A percentile compares a stretch with the other conserved stretches of the same genome.
Evolutionary conservation across 2,797 vertebrate species (phyloP).

Genomic region (Acipenser oxyrinchus): DNA sequence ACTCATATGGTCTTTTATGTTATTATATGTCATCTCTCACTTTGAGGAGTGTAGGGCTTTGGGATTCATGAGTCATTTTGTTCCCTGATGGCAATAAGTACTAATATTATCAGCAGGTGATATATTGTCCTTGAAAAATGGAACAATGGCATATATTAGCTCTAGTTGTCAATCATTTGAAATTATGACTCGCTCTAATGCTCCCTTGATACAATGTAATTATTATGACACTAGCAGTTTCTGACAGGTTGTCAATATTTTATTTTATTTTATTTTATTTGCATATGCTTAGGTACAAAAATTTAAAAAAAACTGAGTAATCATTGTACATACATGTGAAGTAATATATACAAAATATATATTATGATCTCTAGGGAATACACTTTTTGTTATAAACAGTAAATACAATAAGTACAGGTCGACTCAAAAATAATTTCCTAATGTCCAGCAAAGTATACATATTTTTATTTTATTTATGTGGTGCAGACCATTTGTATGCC

Average conservation of each 20-base stretch:
- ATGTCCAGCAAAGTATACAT: too few relatives aligned
- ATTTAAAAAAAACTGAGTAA: too few relatives aligned
- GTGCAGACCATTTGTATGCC: too few relatives aligned
- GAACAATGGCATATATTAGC: constrained; percentile 59
- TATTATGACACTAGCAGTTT: neutral
- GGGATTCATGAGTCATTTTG: constrained; percentile 35
- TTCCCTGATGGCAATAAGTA: constrained; percentile 35
- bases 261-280: neutral
- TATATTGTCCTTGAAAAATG: constrained; percentile 48
- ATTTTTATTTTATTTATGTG: too few relatives aligned
- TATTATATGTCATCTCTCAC: constrained; percentile 8
- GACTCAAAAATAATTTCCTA: too few relatives aligned
- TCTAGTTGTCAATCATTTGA: constrained; percentile 50
- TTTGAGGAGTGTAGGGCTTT: constrained; percentile 21
- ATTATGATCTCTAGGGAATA: too few relatives aligned
- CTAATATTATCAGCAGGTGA: constrained; percentile 56
- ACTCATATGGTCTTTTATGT: constrained; percentile 5
- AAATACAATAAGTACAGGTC: too few relatives aligned
- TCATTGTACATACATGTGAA: too few relatives aligned
- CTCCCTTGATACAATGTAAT: constrained; percentile 37
- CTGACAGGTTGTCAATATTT: neutral
- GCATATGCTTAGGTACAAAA: too few relatives aligned
- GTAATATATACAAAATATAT: too few relatives aligned
- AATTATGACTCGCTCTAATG: constrained; percentile 33
- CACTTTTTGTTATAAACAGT: too few relatives aligned